Percentiles rank a stretch among this genome's conserved stretches.
Evolutionary conservation across 37 sponge, comb jelly and placozoan species (phyloP).

Genomic region (Diacarnus erythraeanus): DNA sequence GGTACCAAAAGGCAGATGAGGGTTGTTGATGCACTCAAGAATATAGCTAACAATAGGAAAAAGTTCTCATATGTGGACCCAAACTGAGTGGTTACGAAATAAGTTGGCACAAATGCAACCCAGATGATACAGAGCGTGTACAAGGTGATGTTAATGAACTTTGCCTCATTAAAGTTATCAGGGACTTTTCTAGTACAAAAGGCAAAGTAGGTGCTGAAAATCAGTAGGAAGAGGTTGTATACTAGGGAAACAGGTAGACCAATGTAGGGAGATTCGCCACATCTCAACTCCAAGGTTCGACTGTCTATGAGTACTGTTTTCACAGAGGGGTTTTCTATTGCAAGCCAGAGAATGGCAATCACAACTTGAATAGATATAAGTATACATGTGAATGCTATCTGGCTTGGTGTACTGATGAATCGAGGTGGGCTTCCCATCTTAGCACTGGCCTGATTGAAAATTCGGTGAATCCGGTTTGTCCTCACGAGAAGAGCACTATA

Average conservation of each 20-base stretch:
- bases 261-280: slow-evolving; percentile 21
- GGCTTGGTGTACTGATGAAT: slow-evolving; percentile 29
- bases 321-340: slow-evolving; percentile 8
- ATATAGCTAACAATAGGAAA: slow-evolving; percentile 43
- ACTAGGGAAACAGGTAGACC: slow-evolving; percentile 17
- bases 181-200: slow-evolving; percentile 63
- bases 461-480: slow-evolving; percentile 66
- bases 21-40: slow-evolving; percentile 53
- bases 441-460: slow-evolving; percentile 41
- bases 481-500: slow-evolving; percentile 67
- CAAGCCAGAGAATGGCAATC: slow-evolving; percentile 38
- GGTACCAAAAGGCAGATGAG: slow-evolving; percentile 48
- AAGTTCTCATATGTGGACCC: slow-evolving; percentile 21
- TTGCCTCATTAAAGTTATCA: slow-evolving; percentile 65
- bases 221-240: slow-evolving; percentile 47
- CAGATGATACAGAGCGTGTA: slow-evolving; percentile 53
- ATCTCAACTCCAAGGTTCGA: slow-evolving; percentile 16
- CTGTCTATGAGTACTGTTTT: not conserved
- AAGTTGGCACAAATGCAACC: slow-evolving; percentile 64
- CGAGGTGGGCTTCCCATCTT: not conserved
- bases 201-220: slow-evolving; percentile 55
- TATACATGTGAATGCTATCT: slow-evolving; percentile 51
- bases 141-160: slow-evolving; percentile 50
- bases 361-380: slow-evolving; percentile 47
- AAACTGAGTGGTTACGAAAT: slow-evolving; percentile 26